A percentile compares a stretch with the other conserved stretches of the same genome.
Evolutionary conservation across 2,888 invertebrate species (phyloP).

Genomic region (Cosmopolites sordidus): DNA sequence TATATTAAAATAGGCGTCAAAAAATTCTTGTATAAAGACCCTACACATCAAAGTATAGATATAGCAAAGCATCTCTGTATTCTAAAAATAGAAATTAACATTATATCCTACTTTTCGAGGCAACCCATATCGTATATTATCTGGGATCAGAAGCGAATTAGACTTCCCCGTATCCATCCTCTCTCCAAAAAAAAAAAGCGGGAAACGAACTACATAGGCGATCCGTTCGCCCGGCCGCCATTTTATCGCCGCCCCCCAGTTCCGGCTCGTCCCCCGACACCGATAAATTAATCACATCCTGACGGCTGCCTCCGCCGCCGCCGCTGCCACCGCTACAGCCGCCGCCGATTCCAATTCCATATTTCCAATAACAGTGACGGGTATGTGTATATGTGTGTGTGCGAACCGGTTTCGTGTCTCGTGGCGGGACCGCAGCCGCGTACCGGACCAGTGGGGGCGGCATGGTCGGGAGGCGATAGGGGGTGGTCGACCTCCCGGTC

Average conservation of each 20-base stretch:
- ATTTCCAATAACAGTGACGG: constrained; percentile 17
- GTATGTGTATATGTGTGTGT: not conserved
- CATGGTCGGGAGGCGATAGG: constrained; percentile 6
- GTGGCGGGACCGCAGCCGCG: not conserved
- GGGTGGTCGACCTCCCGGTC: no score
- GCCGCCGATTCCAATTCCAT: constrained; percentile 13
- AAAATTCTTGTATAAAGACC: no score
- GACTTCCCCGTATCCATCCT: no score
- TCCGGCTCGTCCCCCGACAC: constrained; percentile 43
- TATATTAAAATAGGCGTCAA: no score
- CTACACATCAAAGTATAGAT: no score
- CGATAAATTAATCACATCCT: constrained; percentile 50
- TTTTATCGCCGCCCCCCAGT: constrained; percentile 26
- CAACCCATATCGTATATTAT: no score
- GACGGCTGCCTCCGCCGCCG: constrained; percentile 13
- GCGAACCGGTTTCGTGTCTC: not conserved
- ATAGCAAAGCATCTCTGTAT: no score
- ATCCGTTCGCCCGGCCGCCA: constrained; percentile 29
- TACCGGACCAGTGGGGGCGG: not conserved
- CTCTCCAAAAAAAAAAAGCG: no score
- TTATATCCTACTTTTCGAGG: no score
- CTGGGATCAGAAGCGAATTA: no score
- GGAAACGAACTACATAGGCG: no score
- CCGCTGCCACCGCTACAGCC: constrained; percentile 8
- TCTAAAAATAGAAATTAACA: no score